These are phyloP conservation scores for Enteromius treurensis DNA, from an alignment of 2,797 vertebrate species.

Conservation along the genomic window DNA sequence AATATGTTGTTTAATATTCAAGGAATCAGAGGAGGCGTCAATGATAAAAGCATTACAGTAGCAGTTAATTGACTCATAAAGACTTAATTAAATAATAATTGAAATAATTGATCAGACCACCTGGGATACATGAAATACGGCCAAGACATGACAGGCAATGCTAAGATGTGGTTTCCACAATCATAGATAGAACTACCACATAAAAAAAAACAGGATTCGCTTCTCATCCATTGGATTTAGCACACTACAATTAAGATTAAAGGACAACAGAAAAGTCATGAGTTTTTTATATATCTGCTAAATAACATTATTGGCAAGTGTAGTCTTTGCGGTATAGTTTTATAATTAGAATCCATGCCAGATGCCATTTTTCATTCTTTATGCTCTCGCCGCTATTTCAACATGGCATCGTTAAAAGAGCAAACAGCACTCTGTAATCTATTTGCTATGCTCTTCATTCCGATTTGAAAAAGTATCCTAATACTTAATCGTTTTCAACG, in stretches of 20 bases:
- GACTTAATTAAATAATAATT: background rate
- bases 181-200: background rate
- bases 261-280: background rate
- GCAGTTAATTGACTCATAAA: background rate
- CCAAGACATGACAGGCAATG: conserved; percentile 15
- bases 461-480: conserved; percentile 46
- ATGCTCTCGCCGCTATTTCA: background rate
- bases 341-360: conserved; percentile 20
- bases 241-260: conserved; percentile 11
- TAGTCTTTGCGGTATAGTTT: conserved; percentile 1
- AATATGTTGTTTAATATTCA: conserved; percentile 4
- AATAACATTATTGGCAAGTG: conserved; percentile 12
- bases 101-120: conserved; percentile 46
- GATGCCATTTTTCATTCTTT: conserved; percentile 20
- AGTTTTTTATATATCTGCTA: conserved; percentile 13
- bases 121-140: conserved; percentile 32
- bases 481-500: conserved; percentile 47
- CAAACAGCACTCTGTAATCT: conserved; percentile 45
- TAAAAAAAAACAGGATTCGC: background rate
- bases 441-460: conserved; percentile 46
- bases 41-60: background rate
- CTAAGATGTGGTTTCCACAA: conserved; percentile 13
- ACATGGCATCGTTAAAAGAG: conserved; percentile 39
- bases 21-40: background rate
- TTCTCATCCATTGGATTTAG: background rate